Conservation (phyloP, 2,797 vertebrate genomes). For the Pachyuromys duprasi region DNA sequence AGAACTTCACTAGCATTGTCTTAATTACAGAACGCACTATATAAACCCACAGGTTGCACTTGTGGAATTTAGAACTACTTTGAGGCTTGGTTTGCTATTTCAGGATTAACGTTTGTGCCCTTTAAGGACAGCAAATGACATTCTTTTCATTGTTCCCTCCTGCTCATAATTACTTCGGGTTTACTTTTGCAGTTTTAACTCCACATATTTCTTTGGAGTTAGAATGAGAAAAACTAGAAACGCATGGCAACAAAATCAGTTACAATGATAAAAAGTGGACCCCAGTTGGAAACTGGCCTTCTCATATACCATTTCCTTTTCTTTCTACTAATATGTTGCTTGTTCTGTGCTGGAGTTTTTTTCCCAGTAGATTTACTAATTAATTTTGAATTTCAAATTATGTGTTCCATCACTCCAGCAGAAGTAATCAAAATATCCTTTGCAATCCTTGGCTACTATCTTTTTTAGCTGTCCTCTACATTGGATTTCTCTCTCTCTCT, state of each 20-base stretch:
- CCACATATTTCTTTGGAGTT: neutral
- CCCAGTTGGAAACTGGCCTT: slow-evolving; percentile 23
- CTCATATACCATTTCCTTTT: neutral
- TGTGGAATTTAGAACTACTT: slow-evolving; percentile 40
- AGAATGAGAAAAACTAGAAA: slow-evolving; percentile 49
- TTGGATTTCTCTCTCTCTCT: neutral
- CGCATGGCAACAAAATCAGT: neutral
- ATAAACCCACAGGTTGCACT: slow-evolving; percentile 16
- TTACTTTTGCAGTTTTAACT: slow-evolving; percentile 62
- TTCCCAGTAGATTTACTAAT: slow-evolving; percentile 27
- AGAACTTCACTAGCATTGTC: slow-evolving; percentile 12
- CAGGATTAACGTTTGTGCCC: slow-evolving; percentile 1
- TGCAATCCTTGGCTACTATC: neutral
- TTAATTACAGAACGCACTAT: slow-evolving; percentile 19
- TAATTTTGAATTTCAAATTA: slow-evolving; percentile 37
- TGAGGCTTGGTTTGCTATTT: slow-evolving; percentile 39
- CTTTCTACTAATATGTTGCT: neutral
- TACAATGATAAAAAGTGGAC: neutral
- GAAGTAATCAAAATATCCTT: slow-evolving; percentile 16
- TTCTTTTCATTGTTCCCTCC: slow-evolving; percentile 1
- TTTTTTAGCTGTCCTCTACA: neutral
- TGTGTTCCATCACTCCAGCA: neutral
- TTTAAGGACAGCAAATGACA: slow-evolving; percentile 5
- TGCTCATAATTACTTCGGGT: neutral
- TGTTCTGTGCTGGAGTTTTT: slow-evolving; percentile 10